Percentiles rank a stretch among this genome's conserved stretches.
These are phyloP conservation scores for Lacerta viridis DNA, from an alignment of 2,797 vertebrate species.

Conservation along the genomic window DNA sequence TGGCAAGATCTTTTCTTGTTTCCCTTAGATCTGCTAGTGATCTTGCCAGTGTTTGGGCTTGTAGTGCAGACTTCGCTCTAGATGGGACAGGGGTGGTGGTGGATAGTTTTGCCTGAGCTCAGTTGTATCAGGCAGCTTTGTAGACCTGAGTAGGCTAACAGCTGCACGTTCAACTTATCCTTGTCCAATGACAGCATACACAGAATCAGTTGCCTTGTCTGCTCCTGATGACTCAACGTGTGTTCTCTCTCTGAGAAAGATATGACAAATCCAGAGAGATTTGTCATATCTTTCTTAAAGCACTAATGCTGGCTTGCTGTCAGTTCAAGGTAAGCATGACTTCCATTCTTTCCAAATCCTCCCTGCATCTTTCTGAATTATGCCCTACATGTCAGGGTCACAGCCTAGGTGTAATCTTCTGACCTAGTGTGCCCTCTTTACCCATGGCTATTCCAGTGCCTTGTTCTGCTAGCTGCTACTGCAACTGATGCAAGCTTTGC, in stretches of 20 bases:
- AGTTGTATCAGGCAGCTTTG: neutral
- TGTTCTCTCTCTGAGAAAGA: neutral
- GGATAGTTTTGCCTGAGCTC: neutral
- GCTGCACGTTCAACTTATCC: neutral
- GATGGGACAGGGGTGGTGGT: neutral
- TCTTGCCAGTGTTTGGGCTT: neutral
- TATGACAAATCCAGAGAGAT: neutral
- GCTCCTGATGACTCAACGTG: neutral
- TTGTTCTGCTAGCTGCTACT: conserved; percentile 18
- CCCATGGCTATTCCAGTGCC: neutral
- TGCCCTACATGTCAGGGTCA: neutral
- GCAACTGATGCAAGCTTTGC: neutral
- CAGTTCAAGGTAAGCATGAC: conserved; percentile 13
- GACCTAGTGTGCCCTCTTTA: neutral
- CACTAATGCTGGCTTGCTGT: neutral
- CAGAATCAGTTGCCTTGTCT: neutral
- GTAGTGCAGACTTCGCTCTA: neutral
- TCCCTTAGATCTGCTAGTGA: neutral
- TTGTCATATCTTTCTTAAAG: neutral
- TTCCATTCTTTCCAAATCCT: neutral
- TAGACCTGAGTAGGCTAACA: neutral
- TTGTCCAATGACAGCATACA: neutral
- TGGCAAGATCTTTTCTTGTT: neutral
- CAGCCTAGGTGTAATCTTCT: conserved; percentile 7
- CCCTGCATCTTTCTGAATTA: conserved; percentile 12